These are phyloP conservation scores for Rhinichthys osculus DNA, from an alignment of 2,797 vertebrate species.

Conservation along the genomic window DNA sequence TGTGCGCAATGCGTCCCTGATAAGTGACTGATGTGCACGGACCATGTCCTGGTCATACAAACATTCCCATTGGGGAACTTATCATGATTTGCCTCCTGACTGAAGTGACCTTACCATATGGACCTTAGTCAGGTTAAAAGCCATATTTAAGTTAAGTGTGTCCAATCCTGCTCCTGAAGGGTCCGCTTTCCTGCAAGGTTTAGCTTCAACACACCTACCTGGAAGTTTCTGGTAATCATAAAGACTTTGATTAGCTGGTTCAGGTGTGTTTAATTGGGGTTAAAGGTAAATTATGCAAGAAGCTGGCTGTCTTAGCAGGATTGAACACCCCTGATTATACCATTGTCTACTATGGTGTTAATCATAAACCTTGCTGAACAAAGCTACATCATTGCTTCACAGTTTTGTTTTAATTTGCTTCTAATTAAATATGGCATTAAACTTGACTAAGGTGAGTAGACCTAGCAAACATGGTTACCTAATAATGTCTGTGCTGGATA, in stretches of 20 bases:
- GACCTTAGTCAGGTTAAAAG: slow-evolving; percentile 59
- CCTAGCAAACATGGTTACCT: background rate
- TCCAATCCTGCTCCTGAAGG: background rate
- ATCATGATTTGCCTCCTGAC: slow-evolving; percentile 51
- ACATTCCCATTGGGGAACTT: slow-evolving; percentile 1
- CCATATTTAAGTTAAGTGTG: slow-evolving; percentile 46
- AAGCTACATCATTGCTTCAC: background rate
- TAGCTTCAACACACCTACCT: background rate
- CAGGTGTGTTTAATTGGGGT: background rate
- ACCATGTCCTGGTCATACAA: slow-evolving; percentile 14
- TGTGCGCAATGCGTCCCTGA: slow-evolving; percentile 61
- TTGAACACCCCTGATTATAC: background rate
- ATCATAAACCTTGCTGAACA: background rate
- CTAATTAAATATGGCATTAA: background rate
- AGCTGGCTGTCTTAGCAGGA: background rate
- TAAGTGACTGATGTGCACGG: slow-evolving; percentile 21
- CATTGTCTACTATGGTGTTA: background rate
- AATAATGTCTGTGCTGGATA: background rate
- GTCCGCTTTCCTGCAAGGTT: background rate
- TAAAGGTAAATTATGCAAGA: background rate
- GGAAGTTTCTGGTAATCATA: background rate
- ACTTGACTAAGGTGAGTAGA: background rate
- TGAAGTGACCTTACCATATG: slow-evolving; percentile 79
- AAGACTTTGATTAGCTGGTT: background rate
- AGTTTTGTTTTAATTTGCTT: background rate